Conservation (phyloP, 2,113 vertebrate genomes). For the Spilogale gracilis region DNA sequence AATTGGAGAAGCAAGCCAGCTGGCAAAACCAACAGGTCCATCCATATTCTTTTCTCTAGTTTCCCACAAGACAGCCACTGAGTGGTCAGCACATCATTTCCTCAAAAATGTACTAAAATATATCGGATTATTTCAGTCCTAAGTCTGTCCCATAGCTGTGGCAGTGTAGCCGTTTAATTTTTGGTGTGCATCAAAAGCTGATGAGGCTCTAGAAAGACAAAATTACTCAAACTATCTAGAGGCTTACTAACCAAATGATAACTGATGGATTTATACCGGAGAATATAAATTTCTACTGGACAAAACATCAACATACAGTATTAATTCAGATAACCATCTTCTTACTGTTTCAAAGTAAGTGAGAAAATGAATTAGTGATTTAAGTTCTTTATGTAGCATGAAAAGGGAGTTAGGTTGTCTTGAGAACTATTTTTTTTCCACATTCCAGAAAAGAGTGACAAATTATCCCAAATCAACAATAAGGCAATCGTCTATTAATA, state of each 20-base stretch:
- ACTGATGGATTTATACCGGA: neutral
- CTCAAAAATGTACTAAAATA: constrained; percentile 42
- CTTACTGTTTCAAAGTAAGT: neutral
- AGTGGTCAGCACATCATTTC: neutral
- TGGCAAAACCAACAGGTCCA: neutral
- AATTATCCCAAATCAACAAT: constrained; percentile 24
- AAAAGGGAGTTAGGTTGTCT: constrained; percentile 2
- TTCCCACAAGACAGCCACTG: neutral
- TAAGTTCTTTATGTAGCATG: neutral
- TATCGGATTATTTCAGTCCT: neutral
- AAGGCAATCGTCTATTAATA: constrained; percentile 25
- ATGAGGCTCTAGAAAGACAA: neutral
- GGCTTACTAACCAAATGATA: neutral
- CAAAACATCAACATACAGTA: neutral
- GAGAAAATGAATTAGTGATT: constrained; percentile 17
- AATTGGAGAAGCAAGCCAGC: neutral
- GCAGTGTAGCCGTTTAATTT: neutral
- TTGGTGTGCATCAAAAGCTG: neutral
- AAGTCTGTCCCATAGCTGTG: constrained; percentile 31
- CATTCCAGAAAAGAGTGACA: neutral
- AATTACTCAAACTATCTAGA: constrained; percentile 35
- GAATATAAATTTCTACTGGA: constrained; percentile 9
- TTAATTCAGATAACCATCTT: neutral
- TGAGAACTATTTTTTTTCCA: constrained; percentile 38
- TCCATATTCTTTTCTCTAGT: neutral